phyloP scores from a whole-genome alignment of 1,140 invertebrate species.

The Achroia grisella region DNA sequence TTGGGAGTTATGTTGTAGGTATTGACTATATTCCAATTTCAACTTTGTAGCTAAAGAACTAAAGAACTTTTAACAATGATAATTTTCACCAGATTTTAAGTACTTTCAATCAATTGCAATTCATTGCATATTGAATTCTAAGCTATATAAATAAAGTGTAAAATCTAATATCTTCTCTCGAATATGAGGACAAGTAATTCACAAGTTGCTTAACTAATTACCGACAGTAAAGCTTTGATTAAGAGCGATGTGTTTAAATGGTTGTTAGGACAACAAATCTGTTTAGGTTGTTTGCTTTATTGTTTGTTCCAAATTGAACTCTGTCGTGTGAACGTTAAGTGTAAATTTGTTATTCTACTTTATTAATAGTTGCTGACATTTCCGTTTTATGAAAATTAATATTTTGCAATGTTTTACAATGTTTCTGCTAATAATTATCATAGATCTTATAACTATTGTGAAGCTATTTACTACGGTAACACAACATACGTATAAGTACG shows the following conservation, averaged over 20 bases:
- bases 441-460: neutral
- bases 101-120: neutral
- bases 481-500: no score
- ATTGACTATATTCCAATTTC: neutral
- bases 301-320: neutral
- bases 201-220: neutral
- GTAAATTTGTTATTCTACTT: neutral
- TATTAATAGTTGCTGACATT: neutral
- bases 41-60: neutral
- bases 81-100: no score
- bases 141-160: neutral
- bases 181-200: neutral
- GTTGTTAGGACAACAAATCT: conserved; percentile 1
- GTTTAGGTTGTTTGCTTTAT: neutral
- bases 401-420: neutral
- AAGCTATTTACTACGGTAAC: neutral
- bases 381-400: neutral
- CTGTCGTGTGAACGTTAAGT: neutral
- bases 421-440: neutral
- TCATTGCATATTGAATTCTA: neutral
- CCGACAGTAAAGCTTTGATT: neutral
- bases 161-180: neutral
- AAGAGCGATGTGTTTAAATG: neutral
- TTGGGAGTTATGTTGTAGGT: neutral
- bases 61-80: no score